phyloP scores from a whole-genome alignment of 1,140 invertebrate genomes.

The Diachasmimorpha longicaudata region DNA sequence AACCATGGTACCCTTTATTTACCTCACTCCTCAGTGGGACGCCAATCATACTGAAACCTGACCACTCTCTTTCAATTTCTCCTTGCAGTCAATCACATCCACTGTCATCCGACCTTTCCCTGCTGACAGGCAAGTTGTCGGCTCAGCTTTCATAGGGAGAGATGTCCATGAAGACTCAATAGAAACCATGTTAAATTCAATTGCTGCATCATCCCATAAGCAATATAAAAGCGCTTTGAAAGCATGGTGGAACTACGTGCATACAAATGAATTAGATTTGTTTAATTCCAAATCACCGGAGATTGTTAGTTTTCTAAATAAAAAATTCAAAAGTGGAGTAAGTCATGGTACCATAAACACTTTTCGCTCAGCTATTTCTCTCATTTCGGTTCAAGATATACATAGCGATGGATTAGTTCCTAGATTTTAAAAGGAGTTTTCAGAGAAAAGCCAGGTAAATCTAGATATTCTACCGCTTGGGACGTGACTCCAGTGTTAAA shows the following conservation, averaged over 20 bases:
- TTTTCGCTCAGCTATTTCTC: conserved; percentile 15
- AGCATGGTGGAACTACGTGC: conserved; percentile 10
- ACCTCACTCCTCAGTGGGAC: neutral
- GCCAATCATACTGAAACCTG: neutral
- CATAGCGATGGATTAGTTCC: neutral
- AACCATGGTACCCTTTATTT: too few relatives aligned
- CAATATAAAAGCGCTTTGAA: conserved; percentile 21
- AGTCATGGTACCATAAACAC: conserved; percentile 18
- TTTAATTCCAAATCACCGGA: neutral
- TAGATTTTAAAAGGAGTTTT: conserved; percentile 21
- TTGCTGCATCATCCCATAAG: conserved; percentile 3
- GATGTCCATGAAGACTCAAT: neutral
- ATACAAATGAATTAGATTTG: neutral
- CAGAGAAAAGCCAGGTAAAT: neutral
- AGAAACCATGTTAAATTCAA: conserved; percentile 12
- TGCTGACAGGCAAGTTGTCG: conserved; percentile 17
- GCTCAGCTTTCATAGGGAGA: conserved; percentile 7
- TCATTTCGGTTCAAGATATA: neutral
- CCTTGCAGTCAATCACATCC: conserved; percentile 19
- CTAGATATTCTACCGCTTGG: conserved; percentile 21
- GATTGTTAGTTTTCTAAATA: conserved; percentile 14
- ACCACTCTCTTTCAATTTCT: conserved; percentile 11
- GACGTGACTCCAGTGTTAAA: conserved; percentile 37
- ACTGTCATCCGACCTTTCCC: conserved; percentile 2
- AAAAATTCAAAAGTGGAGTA: conserved; percentile 18